Evolutionary conservation across 2,797 vertebrate species (phyloP).

Genomic region (Sebastes nivosus): DNA sequence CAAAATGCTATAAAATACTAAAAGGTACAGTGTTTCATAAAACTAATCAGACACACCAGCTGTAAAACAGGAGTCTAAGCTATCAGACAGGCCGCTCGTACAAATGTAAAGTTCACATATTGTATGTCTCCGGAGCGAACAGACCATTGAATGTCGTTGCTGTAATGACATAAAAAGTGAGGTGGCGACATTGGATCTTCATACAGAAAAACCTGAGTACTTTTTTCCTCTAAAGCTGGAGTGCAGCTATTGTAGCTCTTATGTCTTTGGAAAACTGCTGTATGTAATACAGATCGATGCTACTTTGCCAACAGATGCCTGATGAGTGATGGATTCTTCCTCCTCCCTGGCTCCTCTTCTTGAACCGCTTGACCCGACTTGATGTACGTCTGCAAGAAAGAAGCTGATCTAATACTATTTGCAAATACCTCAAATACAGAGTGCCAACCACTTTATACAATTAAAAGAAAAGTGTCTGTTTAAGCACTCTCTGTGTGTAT

Average conservation of each 20-base stretch:
- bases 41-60: conserved; percentile 41
- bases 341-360: conserved; percentile 14
- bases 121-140: neutral
- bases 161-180: conserved; percentile 16
- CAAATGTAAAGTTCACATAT: conserved; percentile 47
- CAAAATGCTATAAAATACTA: conserved; percentile 46
- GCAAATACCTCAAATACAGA: conserved; percentile 26
- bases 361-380: neutral
- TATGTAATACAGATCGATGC: conserved; percentile 23
- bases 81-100: conserved; percentile 26
- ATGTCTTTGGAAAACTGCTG: conserved; percentile 22
- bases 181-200: conserved; percentile 40
- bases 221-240: conserved; percentile 35
- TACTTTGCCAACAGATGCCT: conserved; percentile 8
- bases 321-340: neutral
- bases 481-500: neutral
- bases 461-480: neutral
- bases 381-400: neutral
- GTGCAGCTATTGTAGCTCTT: conserved; percentile 22
- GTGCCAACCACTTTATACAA: neutral
- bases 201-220: conserved; percentile 69
- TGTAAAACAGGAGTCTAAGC: conserved; percentile 30
- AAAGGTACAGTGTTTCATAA: conserved; percentile 71
- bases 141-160: conserved; percentile 12
- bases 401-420: conserved; percentile 23